Base-by-base conservation (phyloP, 2,797 vertebrate genomes). In the Leontopithecus rosalia region DNA sequence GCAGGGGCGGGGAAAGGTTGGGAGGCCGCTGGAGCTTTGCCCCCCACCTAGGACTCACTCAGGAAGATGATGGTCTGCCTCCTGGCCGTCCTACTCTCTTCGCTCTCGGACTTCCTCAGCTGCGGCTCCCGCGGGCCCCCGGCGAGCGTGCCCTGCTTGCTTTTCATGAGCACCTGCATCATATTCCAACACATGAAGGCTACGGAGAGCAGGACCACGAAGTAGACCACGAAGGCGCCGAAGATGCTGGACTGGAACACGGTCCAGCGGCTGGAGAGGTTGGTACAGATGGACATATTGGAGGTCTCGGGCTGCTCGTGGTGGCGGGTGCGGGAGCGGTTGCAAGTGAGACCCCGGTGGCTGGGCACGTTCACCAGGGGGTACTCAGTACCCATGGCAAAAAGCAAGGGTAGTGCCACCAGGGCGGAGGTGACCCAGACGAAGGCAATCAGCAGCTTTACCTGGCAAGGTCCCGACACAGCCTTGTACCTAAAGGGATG, bases 241-340 rank as follows among this genome's bases (percentile, higher is more conserved):
- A 99, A 99, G 98, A 99, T 96, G 97, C 99, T 99, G 97, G 98
- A 98, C 79, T 99, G 98, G 96, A 99, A 99, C 93, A 99, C 98
- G 0, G 94, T 10, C 99, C 99, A 99, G 98, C 90, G 98, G 97
- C 99, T 98, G 86, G 98, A 99, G 87, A 99, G 99, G 76, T 39
- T 99, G 86, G 99, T 99, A 93, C 99, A 99, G 98, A 99, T 99
- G 12, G 99, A 99, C 98, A 99, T 98, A 61, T 99, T 99, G 82
- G 96, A 77, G 98, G 97, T 72, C 92, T 98, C 0, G 5, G 98
- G 11, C 0, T 8, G 81, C 20, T 55, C 2, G 28, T 81, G 92
- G 95, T 98, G 97, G n/a, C 80, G 96, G 4, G 94, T 87, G 0
- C 41, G 93, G 1, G 97, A 72, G 1, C 1, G 97, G 77, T 86